A percentile compares a stretch with the other conserved stretches of the same genome.
Evolutionary conservation across 2,797 vertebrate genomes (phyloP).

Genomic region (Salmo trutta): DNA sequence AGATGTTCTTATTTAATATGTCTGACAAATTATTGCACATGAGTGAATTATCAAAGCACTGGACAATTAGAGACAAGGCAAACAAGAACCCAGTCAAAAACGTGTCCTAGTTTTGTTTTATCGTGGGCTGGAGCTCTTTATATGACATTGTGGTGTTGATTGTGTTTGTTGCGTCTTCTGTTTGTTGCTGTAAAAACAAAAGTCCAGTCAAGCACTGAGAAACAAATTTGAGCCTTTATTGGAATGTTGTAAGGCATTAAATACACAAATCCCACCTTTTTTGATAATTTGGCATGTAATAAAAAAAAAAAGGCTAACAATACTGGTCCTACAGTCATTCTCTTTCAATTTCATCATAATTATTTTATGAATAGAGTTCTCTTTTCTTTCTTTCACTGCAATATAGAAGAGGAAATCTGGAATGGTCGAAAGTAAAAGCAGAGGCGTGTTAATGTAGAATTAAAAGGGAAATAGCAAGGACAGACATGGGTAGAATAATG

Average conservation of each 20-base stretch:
- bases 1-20: no score
- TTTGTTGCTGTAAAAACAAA: conserved; percentile 20
- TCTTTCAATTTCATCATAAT: conserved; percentile 53
- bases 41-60: no score
- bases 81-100: no score
- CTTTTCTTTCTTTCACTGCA: conserved; percentile 66
- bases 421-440: conserved; percentile 77
- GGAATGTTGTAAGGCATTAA: conserved; percentile 91
- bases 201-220: conserved; percentile 74
- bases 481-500: conserved; percentile 54
- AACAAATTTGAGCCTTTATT: conserved; percentile 94
- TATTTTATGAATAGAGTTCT: conserved; percentile 37
- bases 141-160: no score
- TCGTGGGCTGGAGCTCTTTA: no score
- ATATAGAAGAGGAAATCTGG: conserved; percentile 74
- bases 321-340: conserved; percentile 87
- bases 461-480: conserved; percentile 60
- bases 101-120: no score
- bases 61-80: no score
- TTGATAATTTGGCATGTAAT: conserved; percentile 83
- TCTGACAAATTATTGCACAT: no score
- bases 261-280: conserved; percentile 86
- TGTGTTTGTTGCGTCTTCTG: no score
- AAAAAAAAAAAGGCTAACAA: conserved; percentile 83
- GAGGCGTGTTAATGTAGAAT: conserved; percentile 58